phyloP scores from a whole-genome alignment of 2,113 vertebrate species.

The Clarias gariepinus region DNA sequence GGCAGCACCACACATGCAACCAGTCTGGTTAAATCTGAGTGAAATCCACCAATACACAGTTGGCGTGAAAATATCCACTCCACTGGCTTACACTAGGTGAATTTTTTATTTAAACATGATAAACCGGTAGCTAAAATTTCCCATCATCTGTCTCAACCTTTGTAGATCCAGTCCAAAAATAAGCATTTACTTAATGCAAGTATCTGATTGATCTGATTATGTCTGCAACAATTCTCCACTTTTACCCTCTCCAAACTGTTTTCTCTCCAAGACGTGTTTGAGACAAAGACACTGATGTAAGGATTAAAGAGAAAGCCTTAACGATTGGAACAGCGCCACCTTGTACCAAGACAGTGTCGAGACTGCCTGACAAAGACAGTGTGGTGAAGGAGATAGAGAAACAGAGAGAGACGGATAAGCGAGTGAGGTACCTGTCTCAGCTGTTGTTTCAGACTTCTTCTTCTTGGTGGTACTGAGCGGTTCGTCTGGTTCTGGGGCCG shows the following conservation, averaged over 20 bases:
- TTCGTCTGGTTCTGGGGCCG: constrained; percentile 78
- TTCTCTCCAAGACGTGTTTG: not conserved
- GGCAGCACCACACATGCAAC: too few species aligned
- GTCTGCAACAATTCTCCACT: not conserved
- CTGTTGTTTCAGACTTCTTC: constrained; percentile 3
- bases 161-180: not conserved
- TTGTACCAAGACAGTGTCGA: not conserved
- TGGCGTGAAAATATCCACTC: not conserved
- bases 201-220: not conserved
- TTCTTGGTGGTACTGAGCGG: not conserved
- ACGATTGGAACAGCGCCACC: not conserved
- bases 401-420: not conserved
- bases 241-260: not conserved
- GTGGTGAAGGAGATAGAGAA: not conserved
- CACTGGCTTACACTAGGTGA: not conserved
- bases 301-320: not conserved
- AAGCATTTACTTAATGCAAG: not conserved
- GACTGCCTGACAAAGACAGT: not conserved
- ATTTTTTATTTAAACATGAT: not conserved
- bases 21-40: too few species aligned
- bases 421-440: constrained; percentile 36
- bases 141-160: not conserved
- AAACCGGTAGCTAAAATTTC: not conserved
- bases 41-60: too few species aligned
- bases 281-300: not conserved